Evolutionary conservation across 2,888 invertebrate species (phyloP), one percentile per base, ranked within the genome.

Genomic region (Drosophila neonasuta): DNA sequence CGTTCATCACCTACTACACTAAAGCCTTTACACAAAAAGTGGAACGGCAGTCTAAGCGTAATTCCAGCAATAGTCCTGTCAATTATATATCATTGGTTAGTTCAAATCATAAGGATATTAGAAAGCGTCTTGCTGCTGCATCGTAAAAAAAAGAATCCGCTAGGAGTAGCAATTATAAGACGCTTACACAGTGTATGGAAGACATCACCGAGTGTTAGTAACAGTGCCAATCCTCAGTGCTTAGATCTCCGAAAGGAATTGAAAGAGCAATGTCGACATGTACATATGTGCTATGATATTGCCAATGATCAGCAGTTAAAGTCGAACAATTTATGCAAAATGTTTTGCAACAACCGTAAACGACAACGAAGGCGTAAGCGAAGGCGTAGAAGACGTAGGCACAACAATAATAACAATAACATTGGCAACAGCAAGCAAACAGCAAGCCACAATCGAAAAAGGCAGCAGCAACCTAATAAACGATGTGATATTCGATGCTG

Each of bases 291-390:
- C 15, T 86, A 80, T 34, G 86, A 80, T n/a, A 63, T 83, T 9
- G 62, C 79, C 3, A 84, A 79, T 20, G 84, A 84, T 51, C 88
- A 87, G 17, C 88, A 87, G 45, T 45, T 81, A 6, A 84, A 81
- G 61, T 69, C 87, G 7, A 87, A 81, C 42, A 86, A 66, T 41
- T 52, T 87, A 8, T 79, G 85, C 49, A 84, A 75, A 44, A 81
- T 84, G 75, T 72, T 87, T 30, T 84, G 71, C 51, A 87, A 79
- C 13, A 81, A 77, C 55, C 75, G 81, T 2, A 87, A 79, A 45
- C 30, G 77, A 7, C 80, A 74, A n/a, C 63, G 71, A 13, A 68
- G 87, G 24, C 79, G 84, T 8, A 69, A 82, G 0, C 66, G 80
- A 3, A 65, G 72, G 1, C 77, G 84, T 0, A 72, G 87, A 2